Evolutionary conservation across 2,888 invertebrate genomes (phyloP).

Genomic region (Adelognathus sp.): DNA sequence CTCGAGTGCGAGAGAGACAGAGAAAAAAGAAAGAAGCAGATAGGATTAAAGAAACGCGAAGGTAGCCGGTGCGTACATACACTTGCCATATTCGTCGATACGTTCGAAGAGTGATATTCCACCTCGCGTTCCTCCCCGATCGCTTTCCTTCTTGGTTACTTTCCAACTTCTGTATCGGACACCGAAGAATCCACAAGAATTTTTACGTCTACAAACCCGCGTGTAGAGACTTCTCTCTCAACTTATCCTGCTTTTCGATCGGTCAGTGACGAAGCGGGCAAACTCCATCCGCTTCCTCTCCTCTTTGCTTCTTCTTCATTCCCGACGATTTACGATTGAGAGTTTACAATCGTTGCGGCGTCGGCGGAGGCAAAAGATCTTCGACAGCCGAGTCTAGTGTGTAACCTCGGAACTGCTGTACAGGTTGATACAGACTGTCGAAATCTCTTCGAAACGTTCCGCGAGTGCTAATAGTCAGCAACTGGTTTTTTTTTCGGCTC

Average conservation of each 20-base stretch:
- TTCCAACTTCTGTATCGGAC: constrained; percentile 23
- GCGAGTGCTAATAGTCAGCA: too few species aligned
- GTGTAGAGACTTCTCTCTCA: not conserved
- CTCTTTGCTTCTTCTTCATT: not conserved
- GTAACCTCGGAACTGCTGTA: not conserved
- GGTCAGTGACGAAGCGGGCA: not conserved
- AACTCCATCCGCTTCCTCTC: not conserved
- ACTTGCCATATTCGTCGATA: constrained; percentile 50
- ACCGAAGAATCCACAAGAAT: constrained; percentile 18
- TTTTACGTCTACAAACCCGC: not conserved
- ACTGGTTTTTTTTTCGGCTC: too few species aligned
- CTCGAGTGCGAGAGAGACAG: constrained; percentile 48
- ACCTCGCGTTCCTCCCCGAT: not conserved
- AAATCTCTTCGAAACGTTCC: too few species aligned
- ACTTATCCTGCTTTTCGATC: constrained; percentile 16
- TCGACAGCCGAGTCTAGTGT: not conserved
- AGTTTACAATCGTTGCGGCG: constrained; percentile 30
- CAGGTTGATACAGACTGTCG: too few species aligned
- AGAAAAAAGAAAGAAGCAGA: not conserved
- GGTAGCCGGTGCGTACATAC: constrained; percentile 18
- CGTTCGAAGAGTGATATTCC: not conserved
- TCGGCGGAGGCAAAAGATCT: constrained; percentile 42
- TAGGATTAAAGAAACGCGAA: constrained; percentile 17
- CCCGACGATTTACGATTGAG: constrained; percentile 60
- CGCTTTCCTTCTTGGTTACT: not conserved